Evolutionary conservation across 2,797 vertebrate species (phyloP), one percentile per base, ranked within the genome.

Genomic region (Poecile montanus): DNA sequence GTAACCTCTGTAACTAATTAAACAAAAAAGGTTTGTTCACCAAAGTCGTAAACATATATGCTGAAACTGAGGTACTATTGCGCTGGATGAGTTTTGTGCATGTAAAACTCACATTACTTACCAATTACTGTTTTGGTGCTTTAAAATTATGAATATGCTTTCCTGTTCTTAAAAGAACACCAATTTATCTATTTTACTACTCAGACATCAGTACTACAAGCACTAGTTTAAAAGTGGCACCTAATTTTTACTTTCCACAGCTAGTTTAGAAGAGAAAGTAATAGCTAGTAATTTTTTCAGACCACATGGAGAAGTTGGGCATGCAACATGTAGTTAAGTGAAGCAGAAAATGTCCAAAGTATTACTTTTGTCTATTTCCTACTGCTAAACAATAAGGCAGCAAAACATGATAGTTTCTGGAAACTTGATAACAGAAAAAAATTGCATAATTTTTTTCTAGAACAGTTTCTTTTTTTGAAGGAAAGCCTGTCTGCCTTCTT

Each of bases 1-100:
- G 54, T 98, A 98, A 57, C 98, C 98, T 96, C 98, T 98, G 97
- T 99, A 99, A 95, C 98, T 99, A 88, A 97, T 58, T 40, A 14
- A 88, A 91, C 78, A 93, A 67, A 96, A 79, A 47, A 38, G 34
- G 18, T 18, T 45, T 78, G 34, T 8, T 50, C 54, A 62, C 62
- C 73, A 82, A 63, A 21, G 30, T 19, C 65, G 32, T 10, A 38
- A 81, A 7, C 22, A 47, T 2, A 13, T 0, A 7, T 5, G 47
- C 19, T 32, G 63, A 72, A 68, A 62, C 5, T 5, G 15, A 80
- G n/a, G 51, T 1, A 23, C 80, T 75, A 66, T 34, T 11, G 57
- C 4, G 15, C 48, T 48, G 61, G 26, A 61, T 8, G 5, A 13
- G 26, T 70, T 88, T n/a, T 9, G 22, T 12, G 47, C 11, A 3